A percentile compares a stretch with the other conserved stretches of the same genome.
phyloP scores from a whole-genome alignment of 2,888 invertebrate species.

The Tetrapedia diversipes region DNA sequence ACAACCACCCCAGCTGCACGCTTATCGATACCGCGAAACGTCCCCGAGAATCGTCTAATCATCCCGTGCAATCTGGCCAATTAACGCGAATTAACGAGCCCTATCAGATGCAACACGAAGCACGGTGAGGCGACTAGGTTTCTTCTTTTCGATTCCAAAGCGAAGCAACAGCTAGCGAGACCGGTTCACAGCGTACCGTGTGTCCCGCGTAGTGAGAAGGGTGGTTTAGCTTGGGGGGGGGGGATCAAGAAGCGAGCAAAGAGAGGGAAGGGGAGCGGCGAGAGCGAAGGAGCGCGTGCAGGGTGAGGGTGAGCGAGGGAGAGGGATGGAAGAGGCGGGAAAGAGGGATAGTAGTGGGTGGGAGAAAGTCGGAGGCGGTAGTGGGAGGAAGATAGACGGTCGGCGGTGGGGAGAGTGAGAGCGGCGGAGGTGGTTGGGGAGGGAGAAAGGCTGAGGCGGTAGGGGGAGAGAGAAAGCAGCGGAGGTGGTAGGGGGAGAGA shows the following conservation, averaged over 20 bases:
- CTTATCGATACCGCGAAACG: neutral
- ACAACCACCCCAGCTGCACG: neutral
- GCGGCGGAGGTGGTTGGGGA: neutral
- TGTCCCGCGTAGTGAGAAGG: conserved; percentile 16
- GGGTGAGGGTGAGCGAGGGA: neutral
- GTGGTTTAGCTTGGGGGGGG: neutral
- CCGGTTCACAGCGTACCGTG: conserved; percentile 53
- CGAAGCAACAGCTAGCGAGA: conserved; percentile 72
- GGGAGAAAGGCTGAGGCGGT: conserved; percentile 9
- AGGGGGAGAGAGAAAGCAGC: neutral
- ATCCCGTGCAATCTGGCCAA: neutral
- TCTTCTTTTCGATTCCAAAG: conserved; percentile 33
- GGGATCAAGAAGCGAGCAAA: conserved; percentile 26
- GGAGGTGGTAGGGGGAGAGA: conserved; percentile 25
- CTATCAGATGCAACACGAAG: conserved; percentile 49
- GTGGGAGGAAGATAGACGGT: conserved; percentile 1
- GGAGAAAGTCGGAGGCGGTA: conserved; percentile 8
- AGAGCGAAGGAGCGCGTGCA: too few species aligned
- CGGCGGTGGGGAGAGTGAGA: conserved; percentile 33
- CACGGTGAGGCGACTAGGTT: conserved; percentile 10
- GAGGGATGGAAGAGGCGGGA: neutral
- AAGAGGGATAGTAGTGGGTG: conserved; percentile 3
- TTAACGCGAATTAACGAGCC: conserved; percentile 53
- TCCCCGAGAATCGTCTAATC: conserved; percentile 6
- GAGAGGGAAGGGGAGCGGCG: too few species aligned